Conservation (phyloP, 1,140 invertebrate species). For the Steinernema khuongi region DNA sequence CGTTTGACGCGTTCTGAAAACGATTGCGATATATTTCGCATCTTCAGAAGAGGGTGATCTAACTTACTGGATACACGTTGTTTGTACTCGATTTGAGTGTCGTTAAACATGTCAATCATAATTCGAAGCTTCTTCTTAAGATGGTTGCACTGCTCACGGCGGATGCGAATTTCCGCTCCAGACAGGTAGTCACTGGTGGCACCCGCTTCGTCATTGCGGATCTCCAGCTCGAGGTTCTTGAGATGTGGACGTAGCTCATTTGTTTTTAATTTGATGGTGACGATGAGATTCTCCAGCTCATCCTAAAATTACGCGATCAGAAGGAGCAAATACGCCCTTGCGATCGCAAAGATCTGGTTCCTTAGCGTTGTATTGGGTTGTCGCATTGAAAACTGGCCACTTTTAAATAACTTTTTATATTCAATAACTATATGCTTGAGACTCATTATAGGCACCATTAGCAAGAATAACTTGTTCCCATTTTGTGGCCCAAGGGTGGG, state of each 20-base stretch:
- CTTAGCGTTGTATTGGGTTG: too few species aligned
- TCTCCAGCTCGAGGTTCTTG: constrained; percentile 24
- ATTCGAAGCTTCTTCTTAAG: constrained; percentile 39
- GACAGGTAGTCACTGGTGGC: background rate
- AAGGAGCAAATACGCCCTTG: background rate
- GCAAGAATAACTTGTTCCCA: too few species aligned
- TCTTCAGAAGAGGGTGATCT: background rate
- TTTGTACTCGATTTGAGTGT: constrained; percentile 44
- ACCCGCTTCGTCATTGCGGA: constrained; percentile 25
- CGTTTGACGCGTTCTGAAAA: constrained; percentile 45
- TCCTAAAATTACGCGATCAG: constrained; percentile 22
- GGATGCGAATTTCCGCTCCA: constrained; percentile 35
- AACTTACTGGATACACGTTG: constrained; percentile 39
- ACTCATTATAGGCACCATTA: too few species aligned
- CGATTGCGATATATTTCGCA: background rate
- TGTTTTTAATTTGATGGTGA: constrained; percentile 39
- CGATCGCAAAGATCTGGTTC: background rate
- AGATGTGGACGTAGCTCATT: constrained; percentile 30
- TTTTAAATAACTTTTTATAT: too few species aligned
- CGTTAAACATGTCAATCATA: constrained; percentile 32
- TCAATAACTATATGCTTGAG: too few species aligned
- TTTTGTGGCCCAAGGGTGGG: too few species aligned
- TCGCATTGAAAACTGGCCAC: too few species aligned
- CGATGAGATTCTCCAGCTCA: constrained; percentile 39
- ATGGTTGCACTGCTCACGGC: constrained; percentile 39